Conservation (phyloP, 2,888 invertebrate genomes). For the Pardosa pseudoannulata region DNA sequence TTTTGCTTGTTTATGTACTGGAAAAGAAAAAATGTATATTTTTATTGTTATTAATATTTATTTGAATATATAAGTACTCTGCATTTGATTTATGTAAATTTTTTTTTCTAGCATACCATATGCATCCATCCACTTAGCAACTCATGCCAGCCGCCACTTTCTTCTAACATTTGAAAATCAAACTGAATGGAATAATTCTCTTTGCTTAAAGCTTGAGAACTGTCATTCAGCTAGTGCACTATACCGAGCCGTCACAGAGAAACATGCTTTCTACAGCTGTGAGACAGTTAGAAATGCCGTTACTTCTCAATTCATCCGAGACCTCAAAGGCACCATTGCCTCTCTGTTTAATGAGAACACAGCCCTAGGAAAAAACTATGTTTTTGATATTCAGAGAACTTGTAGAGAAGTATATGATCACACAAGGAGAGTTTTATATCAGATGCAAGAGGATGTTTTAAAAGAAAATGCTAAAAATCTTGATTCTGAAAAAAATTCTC, state of each 20-base stretch:
- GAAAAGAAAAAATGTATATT: too few species aligned
- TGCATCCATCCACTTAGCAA: conserved; percentile 77
- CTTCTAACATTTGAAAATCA: conserved; percentile 76
- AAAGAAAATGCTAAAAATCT: background rate
- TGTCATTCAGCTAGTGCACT: conserved; percentile 88
- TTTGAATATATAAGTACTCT: too few species aligned
- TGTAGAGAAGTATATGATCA: conserved; percentile 93
- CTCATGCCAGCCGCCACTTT: conserved; percentile 76
- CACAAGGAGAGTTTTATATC: conserved; percentile 86
- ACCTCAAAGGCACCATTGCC: conserved; percentile 92
- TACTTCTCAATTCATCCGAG: conserved; percentile 91
- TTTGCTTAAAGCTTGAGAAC: conserved; percentile 88
- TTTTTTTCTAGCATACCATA: conserved; percentile 76
- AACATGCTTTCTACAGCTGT: conserved; percentile 94
- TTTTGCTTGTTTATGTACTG: too few species aligned
- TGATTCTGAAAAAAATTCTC: background rate
- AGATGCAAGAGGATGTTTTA: conserved; percentile 76
- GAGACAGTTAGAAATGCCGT: conserved; percentile 92
- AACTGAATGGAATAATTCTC: conserved; percentile 79
- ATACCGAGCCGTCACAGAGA: conserved; percentile 91
- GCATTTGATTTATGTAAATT: too few species aligned
- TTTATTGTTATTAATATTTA: too few species aligned
- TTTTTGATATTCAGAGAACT: conserved; percentile 92
- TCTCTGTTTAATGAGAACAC: conserved; percentile 94
- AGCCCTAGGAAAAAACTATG: conserved; percentile 90